These are phyloP conservation scores for Henicopernis longicauda DNA, from an alignment of 2,113 vertebrate genomes.

Conservation along the genomic window DNA sequence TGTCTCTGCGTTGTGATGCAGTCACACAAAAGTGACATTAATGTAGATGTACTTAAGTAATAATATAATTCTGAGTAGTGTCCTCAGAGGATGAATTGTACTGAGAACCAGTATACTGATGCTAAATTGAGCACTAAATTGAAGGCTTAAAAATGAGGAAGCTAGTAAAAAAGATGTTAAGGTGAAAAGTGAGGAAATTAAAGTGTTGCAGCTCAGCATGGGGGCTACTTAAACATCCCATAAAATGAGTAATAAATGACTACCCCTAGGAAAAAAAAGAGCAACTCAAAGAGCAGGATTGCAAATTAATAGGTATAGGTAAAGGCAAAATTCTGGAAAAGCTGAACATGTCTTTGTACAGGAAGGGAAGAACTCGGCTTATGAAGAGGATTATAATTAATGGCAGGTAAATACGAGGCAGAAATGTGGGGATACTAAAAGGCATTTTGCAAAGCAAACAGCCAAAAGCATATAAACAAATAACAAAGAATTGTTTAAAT, in stretches of 20 bases:
- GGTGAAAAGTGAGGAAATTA: constrained; percentile 69
- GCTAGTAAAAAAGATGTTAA: constrained; percentile 67
- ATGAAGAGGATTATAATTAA: constrained; percentile 22
- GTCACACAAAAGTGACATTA: constrained; percentile 1
- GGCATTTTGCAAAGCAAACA: constrained; percentile 51
- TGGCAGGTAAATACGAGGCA: constrained; percentile 39
- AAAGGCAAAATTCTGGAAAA: constrained; percentile 40
- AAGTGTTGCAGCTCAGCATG: constrained; percentile 59
- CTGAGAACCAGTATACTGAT: not conserved
- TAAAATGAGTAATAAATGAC: constrained; percentile 61
- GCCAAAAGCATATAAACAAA: constrained; percentile 19
- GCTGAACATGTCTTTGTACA: not conserved
- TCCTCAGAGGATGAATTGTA: constrained; percentile 50
- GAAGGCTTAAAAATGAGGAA: constrained; percentile 63
- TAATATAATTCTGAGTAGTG: constrained; percentile 2
- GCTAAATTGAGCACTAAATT: constrained; percentile 65
- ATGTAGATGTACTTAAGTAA: constrained; percentile 38
- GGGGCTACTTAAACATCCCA: constrained; percentile 61
- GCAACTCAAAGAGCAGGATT: not conserved
- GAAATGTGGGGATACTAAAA: not conserved
- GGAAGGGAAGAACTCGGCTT: constrained; percentile 1
- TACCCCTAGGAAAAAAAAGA: constrained; percentile 39
- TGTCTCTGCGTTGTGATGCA: not conserved
- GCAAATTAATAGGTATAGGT: constrained; percentile 38
- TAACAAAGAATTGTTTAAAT: constrained; percentile 23